Evolutionary conservation across 2,797 vertebrate species (phyloP).

Genomic region (Lacerta viridis): DNA sequence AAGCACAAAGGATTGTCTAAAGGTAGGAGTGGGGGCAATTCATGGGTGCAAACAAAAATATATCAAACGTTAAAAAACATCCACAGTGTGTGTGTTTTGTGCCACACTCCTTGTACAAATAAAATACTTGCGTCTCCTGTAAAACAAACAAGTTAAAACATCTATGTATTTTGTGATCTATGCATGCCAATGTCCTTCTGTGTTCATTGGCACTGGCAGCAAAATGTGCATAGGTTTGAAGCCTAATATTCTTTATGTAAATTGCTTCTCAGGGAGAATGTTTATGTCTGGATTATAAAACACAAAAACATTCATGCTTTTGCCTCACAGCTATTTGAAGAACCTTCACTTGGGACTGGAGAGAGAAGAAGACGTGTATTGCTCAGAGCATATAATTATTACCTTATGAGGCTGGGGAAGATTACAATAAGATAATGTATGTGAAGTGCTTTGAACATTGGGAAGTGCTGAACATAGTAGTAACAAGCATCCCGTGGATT

Average conservation of each 20-base stretch:
- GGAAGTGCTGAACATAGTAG: neutral
- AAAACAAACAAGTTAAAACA: neutral
- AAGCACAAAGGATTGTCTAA: neutral
- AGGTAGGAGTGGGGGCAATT: neutral
- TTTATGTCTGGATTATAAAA: neutral
- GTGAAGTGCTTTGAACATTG: neutral
- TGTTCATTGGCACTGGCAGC: neutral
- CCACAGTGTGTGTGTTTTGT: neutral
- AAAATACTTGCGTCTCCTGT: neutral
- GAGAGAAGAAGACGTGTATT: neutral
- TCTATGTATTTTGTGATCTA: neutral
- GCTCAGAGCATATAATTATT: slow-evolving; percentile 4
- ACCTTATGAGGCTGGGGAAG: neutral
- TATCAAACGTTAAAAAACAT: neutral
- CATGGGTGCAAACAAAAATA: neutral
- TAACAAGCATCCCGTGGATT: neutral
- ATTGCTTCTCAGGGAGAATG: neutral
- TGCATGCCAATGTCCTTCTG: neutral
- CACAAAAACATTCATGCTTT: slow-evolving; percentile 7
- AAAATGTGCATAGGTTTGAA: neutral
- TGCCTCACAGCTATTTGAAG: neutral
- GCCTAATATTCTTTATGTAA: neutral
- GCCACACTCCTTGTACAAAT: neutral
- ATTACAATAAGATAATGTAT: neutral
- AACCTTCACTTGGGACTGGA: neutral